Evolutionary conservation across 1,140 invertebrate species (phyloP), one percentile per base, ranked within the genome.

Genomic region (Leptinotarsa lineolata): DNA sequence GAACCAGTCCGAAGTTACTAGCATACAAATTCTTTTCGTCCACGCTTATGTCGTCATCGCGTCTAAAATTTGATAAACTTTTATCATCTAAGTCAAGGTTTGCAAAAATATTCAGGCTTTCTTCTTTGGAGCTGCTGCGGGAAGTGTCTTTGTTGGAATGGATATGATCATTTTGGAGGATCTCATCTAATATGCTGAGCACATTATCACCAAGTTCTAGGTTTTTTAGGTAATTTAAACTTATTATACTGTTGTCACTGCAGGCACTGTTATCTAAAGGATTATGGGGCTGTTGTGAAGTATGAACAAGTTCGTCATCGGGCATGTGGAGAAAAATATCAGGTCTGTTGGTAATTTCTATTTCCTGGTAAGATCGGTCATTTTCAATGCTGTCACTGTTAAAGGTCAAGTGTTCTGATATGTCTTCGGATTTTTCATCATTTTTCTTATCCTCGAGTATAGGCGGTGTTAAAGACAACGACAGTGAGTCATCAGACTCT

Each of bases 291-390:
- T 77, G 72, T 68, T 73, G 74, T n/a, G 74, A 72, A 46, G 71
- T 65, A 72, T 76, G 61, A 22, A 66, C 58, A 39, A 69, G 71
- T 30, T 70, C 67, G 12, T 77, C 74, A 22, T 39, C 18, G 30
- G 61, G 59, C 8, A 58, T 18, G 54, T 30, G 39, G 24, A 13
- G 22, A n/a, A 22, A 65, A 66, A 59, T 70, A 72, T 72, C 72
- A 16, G 39, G 70, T 76, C 73, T 68, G 72, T 80, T 82, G 21
- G 70, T 68, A 46, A 84, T 78, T 79, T 82, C 78, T 15, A 84
- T 83, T 79, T 84, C 83, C 61, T 81, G 75, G 59, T 81, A 76
- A 3, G 83, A 84, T 22, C 83, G 72, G 73, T 84, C 83, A 76
- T 83, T 81, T 80, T 84, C 82, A 15, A 83, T 68, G 71, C 82